These are phyloP conservation scores for Perithous albicinctus DNA, from an alignment of 2,888 invertebrate genomes.

Conservation along the genomic window DNA sequence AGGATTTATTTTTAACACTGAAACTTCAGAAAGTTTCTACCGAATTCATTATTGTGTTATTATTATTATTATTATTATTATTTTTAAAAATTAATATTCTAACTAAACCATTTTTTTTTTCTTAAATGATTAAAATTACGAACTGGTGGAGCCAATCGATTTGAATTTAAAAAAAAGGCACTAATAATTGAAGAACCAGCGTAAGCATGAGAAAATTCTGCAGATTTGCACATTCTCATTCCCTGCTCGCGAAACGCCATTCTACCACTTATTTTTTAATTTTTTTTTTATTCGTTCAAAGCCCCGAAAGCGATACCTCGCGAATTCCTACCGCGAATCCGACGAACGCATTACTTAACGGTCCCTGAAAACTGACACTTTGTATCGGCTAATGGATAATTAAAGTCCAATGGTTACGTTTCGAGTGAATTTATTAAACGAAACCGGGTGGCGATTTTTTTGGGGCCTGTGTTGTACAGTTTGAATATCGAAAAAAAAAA, in stretches of 20 bases:
- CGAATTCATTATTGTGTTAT: too few species aligned
- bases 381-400: slow-evolving; percentile 80
- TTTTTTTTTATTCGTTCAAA: neutral
- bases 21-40: too few species aligned
- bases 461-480: too few species aligned
- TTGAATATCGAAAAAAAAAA: too few species aligned
- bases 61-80: too few species aligned
- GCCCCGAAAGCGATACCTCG: slow-evolving; percentile 42
- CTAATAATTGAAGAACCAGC: neutral
- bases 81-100: too few species aligned
- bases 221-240: neutral
- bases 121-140: neutral
- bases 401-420: slow-evolving; percentile 77
- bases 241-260: neutral
- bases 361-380: slow-evolving; percentile 80
- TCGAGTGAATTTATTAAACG: slow-evolving; percentile 76
- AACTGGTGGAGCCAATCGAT: neutral
- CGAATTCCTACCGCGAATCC: slow-evolving; percentile 72
- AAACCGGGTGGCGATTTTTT: slow-evolving; percentile 52
- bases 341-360: slow-evolving; percentile 76
- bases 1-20: too few species aligned
- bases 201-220: neutral
- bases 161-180: neutral
- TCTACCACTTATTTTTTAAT: too few species aligned
- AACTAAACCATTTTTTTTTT: neutral